Percentiles rank a stretch among this genome's conserved stretches.
These are phyloP conservation scores for Leptogaster cylindrica DNA, from an alignment of 2,888 invertebrate species.

Conservation along the genomic window DNA sequence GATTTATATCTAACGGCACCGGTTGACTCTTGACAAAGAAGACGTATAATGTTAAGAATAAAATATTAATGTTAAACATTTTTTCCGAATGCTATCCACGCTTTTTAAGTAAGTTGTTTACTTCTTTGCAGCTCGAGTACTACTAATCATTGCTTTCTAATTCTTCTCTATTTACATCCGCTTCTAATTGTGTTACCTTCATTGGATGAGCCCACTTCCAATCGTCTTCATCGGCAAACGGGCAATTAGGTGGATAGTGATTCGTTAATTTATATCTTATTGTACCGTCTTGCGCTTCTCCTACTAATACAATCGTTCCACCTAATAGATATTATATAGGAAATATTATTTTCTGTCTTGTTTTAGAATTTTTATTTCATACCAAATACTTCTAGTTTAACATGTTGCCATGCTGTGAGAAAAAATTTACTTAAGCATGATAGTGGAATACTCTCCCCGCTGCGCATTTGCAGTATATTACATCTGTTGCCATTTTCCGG, in stretches of 20 bases:
- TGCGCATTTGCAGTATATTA: too few species aligned
- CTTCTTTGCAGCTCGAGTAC: too few species aligned
- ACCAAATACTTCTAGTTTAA: too few species aligned
- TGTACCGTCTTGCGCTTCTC: background rate
- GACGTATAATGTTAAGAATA: background rate
- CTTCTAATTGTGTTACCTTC: background rate
- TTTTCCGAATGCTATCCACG: background rate
- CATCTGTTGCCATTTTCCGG: too few species aligned
- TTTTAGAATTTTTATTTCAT: too few species aligned
- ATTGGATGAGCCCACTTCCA: background rate
- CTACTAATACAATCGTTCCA: background rate
- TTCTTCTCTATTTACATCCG: background rate
- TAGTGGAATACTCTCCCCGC: too few species aligned
- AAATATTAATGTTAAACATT: background rate
- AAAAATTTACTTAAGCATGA: too few species aligned
- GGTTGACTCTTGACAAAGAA: background rate
- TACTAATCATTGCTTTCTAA: conserved; percentile 1
- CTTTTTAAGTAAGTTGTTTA: background rate
- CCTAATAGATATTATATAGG: too few species aligned
- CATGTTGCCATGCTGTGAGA: too few species aligned
- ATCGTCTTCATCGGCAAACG: background rate
- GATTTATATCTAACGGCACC: background rate
- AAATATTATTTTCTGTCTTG: too few species aligned
- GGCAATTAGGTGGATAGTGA: background rate
- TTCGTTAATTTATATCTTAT: background rate